Evolutionary conservation across 2,113 vertebrate species (phyloP), one percentile per base, ranked within the genome.

Genomic region (Sminthopsis crassicaudata): DNA sequence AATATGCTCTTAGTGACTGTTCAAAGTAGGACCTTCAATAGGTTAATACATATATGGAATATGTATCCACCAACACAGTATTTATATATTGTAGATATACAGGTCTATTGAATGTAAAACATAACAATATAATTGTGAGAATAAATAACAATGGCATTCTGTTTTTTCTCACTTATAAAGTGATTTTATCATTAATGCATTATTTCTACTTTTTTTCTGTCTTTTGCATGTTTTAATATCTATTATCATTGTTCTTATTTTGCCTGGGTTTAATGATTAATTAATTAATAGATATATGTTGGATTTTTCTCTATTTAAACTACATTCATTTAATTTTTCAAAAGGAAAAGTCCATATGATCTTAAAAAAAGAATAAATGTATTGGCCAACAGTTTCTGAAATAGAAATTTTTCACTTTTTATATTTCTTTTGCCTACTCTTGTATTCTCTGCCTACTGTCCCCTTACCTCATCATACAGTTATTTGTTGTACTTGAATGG

Each of bases 401-500:
- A 94, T 60, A n/a, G 90, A 95, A 92, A 48, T 97, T 95, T 88
- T 51, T 51, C 50, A 76, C 10, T 95, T 89, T 67, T 94, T 92
- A 60, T 89, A 91, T 57, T 27, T 90, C 14, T 76, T 76, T 90
- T 95, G 14, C 53, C 92, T 94, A 93, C 16, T 76, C 52, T 93
- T 95, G 93, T 96, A 42, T 96, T 0, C 0, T 97, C 91, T 95
- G 8, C 2, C 57, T 89, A 57, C 94, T 97, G 97, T 97, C 91
- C 92, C 95, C 46, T 46, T 96, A 97, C 96, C 90, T 98, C 93
- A 94, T 97, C 94, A 97, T 95, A 84, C 90, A 96, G 89, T 91
- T 92, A 94, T 93, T 98, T 97, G 94, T 94, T 96, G 60, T 89
- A 92, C 91, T 95, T 95, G 97, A 98, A 97, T 95, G 95, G 97